Base-by-base conservation (phyloP, 2,888 invertebrate species). In the Phasia obesa region DNA sequence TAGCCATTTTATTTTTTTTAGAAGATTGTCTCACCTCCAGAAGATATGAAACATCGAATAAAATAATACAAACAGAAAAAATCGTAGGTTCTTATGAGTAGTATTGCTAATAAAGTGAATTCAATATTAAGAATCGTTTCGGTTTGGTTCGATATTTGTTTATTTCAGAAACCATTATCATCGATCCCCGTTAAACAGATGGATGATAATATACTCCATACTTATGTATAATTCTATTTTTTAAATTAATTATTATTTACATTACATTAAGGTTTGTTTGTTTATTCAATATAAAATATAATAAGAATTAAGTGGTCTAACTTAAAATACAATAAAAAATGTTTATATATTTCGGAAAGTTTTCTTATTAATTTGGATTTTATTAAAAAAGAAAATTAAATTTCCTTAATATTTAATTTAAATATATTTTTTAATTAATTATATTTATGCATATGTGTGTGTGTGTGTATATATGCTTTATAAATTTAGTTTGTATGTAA, bases 101-200 rank as follows among this genome's bases (percentile, higher is more conserved):
- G 11, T n/a, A n/a, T 19, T 15, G 51, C 19, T 15, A 42, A 19
- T 31, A 38, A 57, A 57, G 17, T 38, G 38, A 67, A 38, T 38
- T 53, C 11, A 31, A 59, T 49, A n/a, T 57, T 17, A 38, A 17
- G 5, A 42, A 21, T 49, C 65, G 17, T 2, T 65, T 79, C 44
- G 44, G 9, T 78, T 79, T 53, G 44, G 9, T 78, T 78, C 17
- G 17, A 69, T 62, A 60, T 64, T 53, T 77, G 9, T 74, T 82
- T 77, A 59, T 76, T 83, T 47, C 55, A 83, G 83, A 83, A 83
- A 79, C 83, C 83, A 35, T 75, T 83, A 60, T 83, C 83, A 70
- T 83, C 83, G 19, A 75, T 83, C 31, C 83, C 79, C 59, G 49
- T 83, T 27, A 83, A 79, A 57, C 25, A 55, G 25, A 17, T n/a